Base-by-base conservation (phyloP, 2,888 invertebrate genomes). In the Scaeva pyrastri region DNA sequence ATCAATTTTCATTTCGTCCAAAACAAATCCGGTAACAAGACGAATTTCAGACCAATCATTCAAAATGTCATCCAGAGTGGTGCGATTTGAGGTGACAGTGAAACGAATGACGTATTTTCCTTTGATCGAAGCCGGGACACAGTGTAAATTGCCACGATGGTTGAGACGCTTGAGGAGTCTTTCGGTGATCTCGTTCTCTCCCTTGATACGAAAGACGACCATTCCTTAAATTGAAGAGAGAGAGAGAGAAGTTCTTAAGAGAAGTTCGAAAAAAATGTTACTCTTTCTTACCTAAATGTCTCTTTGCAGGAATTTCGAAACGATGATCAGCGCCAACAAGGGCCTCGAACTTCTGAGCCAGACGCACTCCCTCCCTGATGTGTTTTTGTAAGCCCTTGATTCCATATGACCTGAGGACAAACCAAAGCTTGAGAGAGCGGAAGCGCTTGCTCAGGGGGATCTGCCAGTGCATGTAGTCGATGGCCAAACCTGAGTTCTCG, bases 401-500 rank as follows among this genome's bases (percentile, higher is more conserved):
- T 8, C 99, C 99, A 90, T 95, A 99, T 90, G 97, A 97, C 55
- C 99, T 94, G n/a, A 99, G 94, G 0, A 99, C 98, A 91, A 99
- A 99, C 99, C 99, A 99, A 0, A 99, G 93, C 91, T 99, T 99
- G 43, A 99, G 91, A 0, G 99, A 96, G 41, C 99, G 94, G 91
- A 99, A 99, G 88, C 98, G 94, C 90, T 97, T 97, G 89, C 98
- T 98, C 68, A 99, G 91, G 0, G 98, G 98, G 72, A 99, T 98
- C 93, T 99, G 99, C 99, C 99, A 99, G 90, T 99, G 98, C 98
- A 98, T 98, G 89, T 97, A 98, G 92, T 98, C 98, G 87, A 98
- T 98, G 4, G 98, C 98, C 89, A 97, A 96, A 80, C 98, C 98
- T 90, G 99, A 97, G 93, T 99, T 99, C 93, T 99, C 99, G 90